Percentiles rank a stretch among this genome's conserved stretches.
These are phyloP conservation scores for Rhabdornis inornatus DNA, from an alignment of 2,113 vertebrate genomes.

Conservation along the genomic window DNA sequence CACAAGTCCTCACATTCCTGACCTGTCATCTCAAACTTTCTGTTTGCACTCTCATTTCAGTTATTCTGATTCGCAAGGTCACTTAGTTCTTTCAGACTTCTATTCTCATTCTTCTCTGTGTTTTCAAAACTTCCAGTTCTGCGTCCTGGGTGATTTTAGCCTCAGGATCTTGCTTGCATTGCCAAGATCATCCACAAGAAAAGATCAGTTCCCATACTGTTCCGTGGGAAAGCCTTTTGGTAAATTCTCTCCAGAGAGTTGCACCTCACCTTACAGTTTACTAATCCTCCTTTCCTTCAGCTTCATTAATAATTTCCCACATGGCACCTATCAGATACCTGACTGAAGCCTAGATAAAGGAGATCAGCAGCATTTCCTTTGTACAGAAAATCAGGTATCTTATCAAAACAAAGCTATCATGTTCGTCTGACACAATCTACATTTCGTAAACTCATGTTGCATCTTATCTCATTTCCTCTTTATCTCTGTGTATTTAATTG, in stretches of 20 bases:
- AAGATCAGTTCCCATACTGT: conserved; percentile 2
- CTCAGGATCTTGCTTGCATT: conserved; percentile 5
- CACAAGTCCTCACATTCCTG: not conserved
- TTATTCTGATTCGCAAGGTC: conserved; percentile 11
- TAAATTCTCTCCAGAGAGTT: conserved; percentile 13
- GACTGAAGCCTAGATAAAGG: conserved; percentile 52
- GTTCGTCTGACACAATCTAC: conserved; percentile 38
- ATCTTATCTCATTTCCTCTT: conserved; percentile 58
- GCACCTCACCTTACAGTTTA: conserved; percentile 12
- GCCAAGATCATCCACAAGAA: not conserved
- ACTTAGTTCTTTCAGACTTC: not conserved
- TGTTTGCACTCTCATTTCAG: not conserved
- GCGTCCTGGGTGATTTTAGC: not conserved
- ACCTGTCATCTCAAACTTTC: not conserved
- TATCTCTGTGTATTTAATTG: conserved; percentile 60
- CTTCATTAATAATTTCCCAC: conserved; percentile 27
- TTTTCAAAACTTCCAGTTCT: not conserved
- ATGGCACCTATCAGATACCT: conserved; percentile 52
- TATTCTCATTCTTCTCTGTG: not conserved
- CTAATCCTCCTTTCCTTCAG: conserved; percentile 44
- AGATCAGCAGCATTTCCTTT: conserved; percentile 38
- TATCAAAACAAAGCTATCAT: conserved; percentile 66
- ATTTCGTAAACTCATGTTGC: conserved; percentile 24
- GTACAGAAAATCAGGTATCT: conserved; percentile 53
- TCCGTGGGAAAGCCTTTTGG: not conserved